A percentile compares a stretch with the other conserved stretches of the same genome.
Evolutionary conservation across 2,113 vertebrate species (phyloP).

Genomic region (Amazona guildingii): DNA sequence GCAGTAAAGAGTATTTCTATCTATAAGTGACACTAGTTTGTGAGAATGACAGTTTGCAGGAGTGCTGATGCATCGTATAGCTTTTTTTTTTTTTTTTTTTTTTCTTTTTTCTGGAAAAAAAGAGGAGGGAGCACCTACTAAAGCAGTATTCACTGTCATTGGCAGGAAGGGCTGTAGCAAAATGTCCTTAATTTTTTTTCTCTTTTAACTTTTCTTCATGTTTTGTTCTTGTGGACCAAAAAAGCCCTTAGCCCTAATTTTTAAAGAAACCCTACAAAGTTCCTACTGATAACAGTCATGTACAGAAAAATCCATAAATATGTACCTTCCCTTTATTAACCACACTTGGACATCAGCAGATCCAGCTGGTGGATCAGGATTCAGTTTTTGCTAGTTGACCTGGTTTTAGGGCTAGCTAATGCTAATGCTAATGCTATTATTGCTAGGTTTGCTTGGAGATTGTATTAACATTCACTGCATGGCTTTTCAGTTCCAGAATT

Average conservation of each 20-base stretch:
- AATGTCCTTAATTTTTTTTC: not conserved
- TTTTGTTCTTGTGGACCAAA: not conserved
- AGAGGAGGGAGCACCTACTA: not conserved
- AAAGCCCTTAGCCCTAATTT: not conserved
- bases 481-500: not conserved
- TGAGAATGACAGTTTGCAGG: accelerated
- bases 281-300: not conserved
- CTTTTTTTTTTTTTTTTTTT: not conserved
- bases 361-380: not conserved
- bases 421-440: not conserved
- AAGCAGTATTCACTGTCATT: not conserved
- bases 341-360: not conserved
- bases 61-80: not conserved
- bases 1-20: not conserved
- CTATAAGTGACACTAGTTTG: not conserved
- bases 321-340: not conserved
- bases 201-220: not conserved
- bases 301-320: not conserved
- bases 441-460: not conserved
- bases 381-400: not conserved
- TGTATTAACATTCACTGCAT: not conserved
- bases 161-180: not conserved
- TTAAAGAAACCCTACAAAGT: not conserved
- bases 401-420: not conserved
- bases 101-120: not conserved